Base-by-base conservation (phyloP, 2,888 invertebrate species). In the Gastrophysa polygoni region DNA sequence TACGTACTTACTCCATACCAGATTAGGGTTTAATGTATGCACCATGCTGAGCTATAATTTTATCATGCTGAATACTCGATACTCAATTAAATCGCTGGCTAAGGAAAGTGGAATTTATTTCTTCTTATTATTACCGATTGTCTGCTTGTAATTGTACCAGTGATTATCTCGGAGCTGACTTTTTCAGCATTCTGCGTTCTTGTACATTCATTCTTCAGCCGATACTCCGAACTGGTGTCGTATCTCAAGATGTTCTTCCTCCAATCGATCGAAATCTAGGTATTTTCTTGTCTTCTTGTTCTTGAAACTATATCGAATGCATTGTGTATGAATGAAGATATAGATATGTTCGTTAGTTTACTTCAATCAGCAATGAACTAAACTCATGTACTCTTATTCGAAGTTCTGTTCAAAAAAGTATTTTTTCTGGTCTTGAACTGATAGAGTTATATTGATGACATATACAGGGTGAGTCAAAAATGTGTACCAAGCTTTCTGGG, bases 1-100 rank as follows among this genome's bases (percentile, higher is more conserved):
- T 79, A 78, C 79, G 73, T 76, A 76, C 76, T 73, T 71, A 71
- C 69, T 75, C 71, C 75, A 78, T 75, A 75, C 77, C 79, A 77
- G 80, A 80, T 80, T 80, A 80, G 78, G 77, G 70, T 72, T 72
- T 73, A 78, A 79, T 74, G 71, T 77, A 80, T 78, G 76, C 76
- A 68, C 74, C 71, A 68, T 71, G 68, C 72, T 64, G 66, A 63
- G 73, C 77, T 71, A 78, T 80, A 78, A 79, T 78, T 79, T 79
- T 77, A 77, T 76, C 74, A 74, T 68, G 59, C 66, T 72, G 75
- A 75, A 75, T 75, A 75, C 72, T 72, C 70, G 76, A 76, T 78
- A 73, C 72, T 77, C 78, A 79, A 78, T 79, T 80, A 80, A 79
- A 78, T 74, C 73, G 74, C 75, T 75, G 69, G 72, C 69, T 73